Percentiles rank a stretch among this genome's conserved stretches.
Evolutionary conservation across 2,888 invertebrate genomes (phyloP).

Genomic region (Drosophila kuntzei): DNA sequence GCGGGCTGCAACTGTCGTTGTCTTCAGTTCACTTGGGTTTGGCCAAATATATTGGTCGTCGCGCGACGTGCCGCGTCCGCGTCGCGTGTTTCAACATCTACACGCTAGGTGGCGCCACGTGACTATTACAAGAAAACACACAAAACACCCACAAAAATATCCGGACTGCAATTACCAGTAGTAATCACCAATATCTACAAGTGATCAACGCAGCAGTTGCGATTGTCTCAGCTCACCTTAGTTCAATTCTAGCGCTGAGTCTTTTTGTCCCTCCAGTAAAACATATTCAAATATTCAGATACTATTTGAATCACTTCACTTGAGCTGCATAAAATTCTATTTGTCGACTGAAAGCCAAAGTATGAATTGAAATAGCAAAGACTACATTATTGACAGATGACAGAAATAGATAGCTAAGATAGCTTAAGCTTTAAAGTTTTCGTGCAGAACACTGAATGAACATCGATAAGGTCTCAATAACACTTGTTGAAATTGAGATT

Average conservation of each 20-base stretch:
- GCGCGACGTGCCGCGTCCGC: constrained; percentile 69
- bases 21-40: constrained; percentile 75
- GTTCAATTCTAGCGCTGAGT: no score
- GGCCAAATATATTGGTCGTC: constrained; percentile 79
- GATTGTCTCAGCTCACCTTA: neutral
- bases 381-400: neutral
- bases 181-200: constrained; percentile 15
- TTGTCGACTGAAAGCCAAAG: neutral
- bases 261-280: neutral
- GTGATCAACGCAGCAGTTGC: constrained; percentile 2
- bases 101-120: constrained; percentile 63
- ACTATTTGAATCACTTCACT: neutral
- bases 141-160: constrained; percentile 4
- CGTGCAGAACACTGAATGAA: neutral
- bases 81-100: constrained; percentile 43
- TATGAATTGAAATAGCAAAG: neutral
- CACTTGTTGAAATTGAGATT: neutral
- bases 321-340: neutral
- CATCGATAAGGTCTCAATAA: neutral
- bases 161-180: constrained; percentile 21
- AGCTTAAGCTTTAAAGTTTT: neutral
- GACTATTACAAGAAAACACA: constrained; percentile 17
- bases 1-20: constrained; percentile 74
- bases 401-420: neutral
- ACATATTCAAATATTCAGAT: neutral